Base-by-base conservation (phyloP, 2,888 invertebrate species). In the Folsomia candida region DNA sequence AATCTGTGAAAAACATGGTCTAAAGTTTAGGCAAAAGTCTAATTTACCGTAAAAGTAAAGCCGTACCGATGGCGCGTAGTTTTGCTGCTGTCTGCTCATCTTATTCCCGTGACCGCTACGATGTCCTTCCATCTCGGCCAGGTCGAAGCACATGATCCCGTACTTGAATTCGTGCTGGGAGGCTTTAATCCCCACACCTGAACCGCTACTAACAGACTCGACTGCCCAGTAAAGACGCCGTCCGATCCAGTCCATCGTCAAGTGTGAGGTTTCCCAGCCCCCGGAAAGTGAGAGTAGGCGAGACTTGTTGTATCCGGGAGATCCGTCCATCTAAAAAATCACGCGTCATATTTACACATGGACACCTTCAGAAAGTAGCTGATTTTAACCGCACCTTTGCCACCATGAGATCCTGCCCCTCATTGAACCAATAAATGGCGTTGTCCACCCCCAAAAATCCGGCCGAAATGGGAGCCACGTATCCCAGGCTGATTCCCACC, bases 161-260 rank as follows among this genome's bases (percentile, higher is more conserved):
- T 68, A 78, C 60, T 69, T 76, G 25, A 76, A 87, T 25, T 87
- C 85, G 62, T 87, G 87, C 22, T 86, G 85, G 60, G 87, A 87
- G 20, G 85, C 84, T n/a, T 85, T 84, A n/a, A n/a, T n/a, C n/a
- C n/a, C n/a, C n/a, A n/a, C n/a, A n/a, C n/a, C n/a, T n/a, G n/a
- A n/a, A n/a, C n/a, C n/a, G n/a, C n/a, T n/a, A 73, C 89, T 25
- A 74, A 69, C 70, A 86, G 76, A 86, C 85, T 75, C 74, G 47
- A 60, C 66, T 20, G 90, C 87, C 89, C 93, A 94, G 82, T 92
- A 96, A 4, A 96, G 84, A 60, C 89, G 88, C 63, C 94, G 87
- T 63, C 91, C 89, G 58, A 96, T 87, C 96, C 96, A 97, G 83
- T 97, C 95, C 0, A 93, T 86, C 1, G 91, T 88, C 27, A 96